A percentile compares a stretch with the other conserved stretches of the same genome.
phyloP scores from a whole-genome alignment of 2,113 vertebrate species.

The Aramus guarauna region DNA sequence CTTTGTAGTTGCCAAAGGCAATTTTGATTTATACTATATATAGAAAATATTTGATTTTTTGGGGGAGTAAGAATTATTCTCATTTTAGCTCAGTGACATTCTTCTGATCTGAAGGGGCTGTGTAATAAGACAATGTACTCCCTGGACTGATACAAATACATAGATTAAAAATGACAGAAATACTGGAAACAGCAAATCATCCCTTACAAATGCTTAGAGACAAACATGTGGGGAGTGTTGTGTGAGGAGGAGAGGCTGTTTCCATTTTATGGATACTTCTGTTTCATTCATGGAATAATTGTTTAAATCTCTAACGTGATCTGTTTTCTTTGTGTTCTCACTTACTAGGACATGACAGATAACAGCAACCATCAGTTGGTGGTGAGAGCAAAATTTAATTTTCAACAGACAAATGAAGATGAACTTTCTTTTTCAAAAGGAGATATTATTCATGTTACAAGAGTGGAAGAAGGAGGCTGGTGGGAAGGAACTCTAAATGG shows the following conservation, averaged over 20 bases:
- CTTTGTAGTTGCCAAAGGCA: background rate
- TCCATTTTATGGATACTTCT: background rate
- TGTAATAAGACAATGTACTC: background rate
- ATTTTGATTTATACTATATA: background rate
- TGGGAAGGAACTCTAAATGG: conserved; percentile 92
- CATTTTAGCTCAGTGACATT: background rate
- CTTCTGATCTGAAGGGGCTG: background rate
- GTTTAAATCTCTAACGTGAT: background rate
- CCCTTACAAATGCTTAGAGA: background rate
- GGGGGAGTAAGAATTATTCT: background rate
- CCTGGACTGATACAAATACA: background rate
- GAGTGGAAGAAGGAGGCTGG: conserved; percentile 97
- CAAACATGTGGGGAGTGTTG: background rate
- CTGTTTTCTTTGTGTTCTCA: background rate
- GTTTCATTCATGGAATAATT: background rate
- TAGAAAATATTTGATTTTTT: background rate
- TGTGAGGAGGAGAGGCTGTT: background rate
- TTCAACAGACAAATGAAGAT: conserved; percentile 98
- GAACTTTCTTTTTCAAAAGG: conserved; percentile 95
- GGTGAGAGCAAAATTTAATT: conserved; percentile 95
- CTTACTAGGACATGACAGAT: conserved; percentile 94
- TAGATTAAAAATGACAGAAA: background rate
- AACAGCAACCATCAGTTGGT: conserved; percentile 88
- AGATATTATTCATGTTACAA: conserved; percentile 91
- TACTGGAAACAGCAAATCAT: background rate